Percentiles rank a stretch among this genome's conserved stretches.
Evolutionary conservation across 1,140 invertebrate genomes (phyloP).

Genomic region (Phymorhynchus buccinoides): DNA sequence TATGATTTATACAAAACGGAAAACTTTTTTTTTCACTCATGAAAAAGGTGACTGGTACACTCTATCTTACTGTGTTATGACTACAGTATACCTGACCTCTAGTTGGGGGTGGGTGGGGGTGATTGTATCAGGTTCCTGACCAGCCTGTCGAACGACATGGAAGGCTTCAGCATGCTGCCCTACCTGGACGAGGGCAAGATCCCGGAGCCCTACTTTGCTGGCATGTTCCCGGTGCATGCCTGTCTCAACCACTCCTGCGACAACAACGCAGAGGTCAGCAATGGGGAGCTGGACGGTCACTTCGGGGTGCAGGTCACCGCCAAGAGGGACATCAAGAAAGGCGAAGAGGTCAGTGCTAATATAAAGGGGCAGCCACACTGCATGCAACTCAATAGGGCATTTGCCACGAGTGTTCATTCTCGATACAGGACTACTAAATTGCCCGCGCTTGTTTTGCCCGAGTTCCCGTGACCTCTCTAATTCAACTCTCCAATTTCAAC

Average conservation of each 20-base stretch:
- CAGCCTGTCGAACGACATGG: constrained; percentile 52
- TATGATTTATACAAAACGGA: too few relatives aligned
- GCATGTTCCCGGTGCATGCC: constrained; percentile 68
- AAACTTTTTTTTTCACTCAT: neutral
- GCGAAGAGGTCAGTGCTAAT: constrained; percentile 38
- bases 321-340: constrained; percentile 59
- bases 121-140: constrained; percentile 53
- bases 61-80: too few relatives aligned
- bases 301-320: constrained; percentile 63
- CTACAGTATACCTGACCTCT: too few relatives aligned
- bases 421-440: too few relatives aligned
- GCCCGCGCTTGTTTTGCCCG: too few relatives aligned
- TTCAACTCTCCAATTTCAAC: too few relatives aligned
- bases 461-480: too few relatives aligned
- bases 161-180: constrained; percentile 52
- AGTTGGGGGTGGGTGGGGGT: too few relatives aligned
- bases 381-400: too few relatives aligned
- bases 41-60: neutral
- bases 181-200: constrained; percentile 53
- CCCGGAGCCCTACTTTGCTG: constrained; percentile 57
- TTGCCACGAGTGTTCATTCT: too few relatives aligned
- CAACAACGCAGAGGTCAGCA: constrained; percentile 67
- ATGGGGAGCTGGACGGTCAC: constrained; percentile 53
- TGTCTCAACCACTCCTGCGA: constrained; percentile 68
- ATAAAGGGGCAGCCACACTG: too few relatives aligned